These are phyloP conservation scores for Labeo rohita DNA, from an alignment of 2,113 vertebrate genomes.

Conservation along the genomic window DNA sequence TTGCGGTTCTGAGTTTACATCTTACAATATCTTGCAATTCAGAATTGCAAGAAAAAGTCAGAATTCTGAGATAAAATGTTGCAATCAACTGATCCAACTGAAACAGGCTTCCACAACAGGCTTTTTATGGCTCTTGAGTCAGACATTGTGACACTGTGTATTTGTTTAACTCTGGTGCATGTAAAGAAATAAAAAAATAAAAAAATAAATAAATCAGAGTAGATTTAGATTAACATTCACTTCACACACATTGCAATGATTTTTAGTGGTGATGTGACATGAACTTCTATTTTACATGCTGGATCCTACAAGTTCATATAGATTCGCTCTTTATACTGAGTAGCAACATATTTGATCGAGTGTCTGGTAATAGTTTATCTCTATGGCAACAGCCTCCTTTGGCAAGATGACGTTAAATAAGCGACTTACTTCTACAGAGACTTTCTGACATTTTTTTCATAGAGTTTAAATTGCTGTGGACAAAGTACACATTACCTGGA, in stretches of 20 bases:
- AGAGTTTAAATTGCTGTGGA: not conserved
- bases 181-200: no score
- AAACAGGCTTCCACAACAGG: not conserved
- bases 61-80: no score
- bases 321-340: not conserved
- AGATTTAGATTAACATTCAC: not conserved
- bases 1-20: no score
- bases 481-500: not conserved
- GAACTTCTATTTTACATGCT: not conserved
- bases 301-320: not conserved
- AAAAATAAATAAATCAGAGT: no score
- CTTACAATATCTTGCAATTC: no score
- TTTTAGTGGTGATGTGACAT: not conserved
- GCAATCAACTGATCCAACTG: not conserved
- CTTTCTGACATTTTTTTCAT: not conserved
- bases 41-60: no score
- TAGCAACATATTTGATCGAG: not conserved
- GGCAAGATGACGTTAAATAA: not conserved
- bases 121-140: not conserved
- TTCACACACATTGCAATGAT: not conserved
- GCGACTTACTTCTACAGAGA: not conserved
- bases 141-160: not conserved
- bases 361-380: not conserved
- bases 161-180: not conserved
- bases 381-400: conserved; percentile 16